Percentiles rank a stretch among this genome's conserved stretches.
Conservation (phyloP, 2,113 vertebrate genomes). For the Calypte anna region DNA sequence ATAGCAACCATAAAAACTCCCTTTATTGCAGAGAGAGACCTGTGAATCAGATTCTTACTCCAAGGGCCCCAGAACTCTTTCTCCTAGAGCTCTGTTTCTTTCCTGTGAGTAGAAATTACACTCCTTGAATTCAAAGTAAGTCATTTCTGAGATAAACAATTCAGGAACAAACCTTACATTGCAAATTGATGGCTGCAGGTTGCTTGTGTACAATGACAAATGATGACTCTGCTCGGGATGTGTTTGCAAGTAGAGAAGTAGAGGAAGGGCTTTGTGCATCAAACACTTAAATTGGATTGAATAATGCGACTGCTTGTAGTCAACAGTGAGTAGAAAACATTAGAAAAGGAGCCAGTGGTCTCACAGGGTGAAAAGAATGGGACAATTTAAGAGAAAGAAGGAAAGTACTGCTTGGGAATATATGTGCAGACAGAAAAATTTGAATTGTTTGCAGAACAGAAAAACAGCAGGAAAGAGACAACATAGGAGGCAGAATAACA, state of each 20-base stretch:
- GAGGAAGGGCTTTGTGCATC: accelerated
- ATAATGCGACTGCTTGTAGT: neutral
- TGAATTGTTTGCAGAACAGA: neutral
- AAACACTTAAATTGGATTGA: neutral
- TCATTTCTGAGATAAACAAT: constrained; percentile 25
- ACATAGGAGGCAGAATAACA: neutral
- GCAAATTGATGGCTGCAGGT: neutral
- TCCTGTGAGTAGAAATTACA: neutral
- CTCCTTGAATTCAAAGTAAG: neutral
- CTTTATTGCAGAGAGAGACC: neutral
- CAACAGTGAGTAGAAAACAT: neutral
- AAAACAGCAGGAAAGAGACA: neutral
- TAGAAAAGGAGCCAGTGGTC: neutral
- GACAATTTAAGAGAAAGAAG: neutral
- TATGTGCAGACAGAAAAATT: neutral
- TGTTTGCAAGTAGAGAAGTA: neutral
- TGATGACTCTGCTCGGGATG: neutral
- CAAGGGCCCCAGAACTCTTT: neutral
- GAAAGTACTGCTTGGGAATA: accelerated
- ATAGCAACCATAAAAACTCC: neutral
- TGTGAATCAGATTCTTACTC: neutral
- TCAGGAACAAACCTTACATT: neutral
- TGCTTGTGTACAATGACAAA: constrained; percentile 19
- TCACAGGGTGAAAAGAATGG: neutral
- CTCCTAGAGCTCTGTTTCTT: neutral